Evolutionary conservation across 2,113 vertebrate genomes (phyloP), one percentile per base, ranked within the genome.

Genomic region (Perca fluviatilis): DNA sequence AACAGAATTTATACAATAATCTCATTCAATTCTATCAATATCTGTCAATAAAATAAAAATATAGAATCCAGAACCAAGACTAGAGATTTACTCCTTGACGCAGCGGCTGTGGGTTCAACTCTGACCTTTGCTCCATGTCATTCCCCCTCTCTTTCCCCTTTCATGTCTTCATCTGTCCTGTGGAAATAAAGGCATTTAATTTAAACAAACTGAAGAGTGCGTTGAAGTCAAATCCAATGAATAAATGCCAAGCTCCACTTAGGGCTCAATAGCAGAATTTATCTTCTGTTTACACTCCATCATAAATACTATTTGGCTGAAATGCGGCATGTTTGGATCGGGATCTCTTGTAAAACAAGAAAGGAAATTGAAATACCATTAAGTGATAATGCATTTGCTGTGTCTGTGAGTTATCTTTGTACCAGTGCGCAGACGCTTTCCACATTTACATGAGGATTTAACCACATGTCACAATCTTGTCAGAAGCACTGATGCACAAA

Each of bases 371-470:
- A 79, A 85, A 83, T 65, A 47, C 61, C 73, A 80, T 78, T 25
- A 60, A 81, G 69, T 30, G 49, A 79, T 80, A 64, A 83, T 80
- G 76, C 74, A 69, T 75, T 53, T 61, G 43, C 47, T 53, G 79
- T 63, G 33, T 78, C 50, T 68, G 67, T 19, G 53, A 77, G 66
- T 74, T 86, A 84, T 84, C 72, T 84, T 30, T 71, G 71, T 47
- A 40, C 36, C 30, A 54, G 25, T 51, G 69, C 50, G 58, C 70
- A 72, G 30, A 77, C 36, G 30, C 53, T 14, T 61, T 33, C 51
- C 36, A 65, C 40, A 67, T 25, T 60, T 85, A 81, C 10, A 86
- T 88, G 62, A 90, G 86, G 74, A 75, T 76, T 57, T 75, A 74
- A 79, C 46, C 40, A 2, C 54, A 27, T 63, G 61, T 69, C 77